Evolutionary conservation across 2,888 invertebrate species (phyloP).

Genomic region (Ormyrus nitidulus): DNA sequence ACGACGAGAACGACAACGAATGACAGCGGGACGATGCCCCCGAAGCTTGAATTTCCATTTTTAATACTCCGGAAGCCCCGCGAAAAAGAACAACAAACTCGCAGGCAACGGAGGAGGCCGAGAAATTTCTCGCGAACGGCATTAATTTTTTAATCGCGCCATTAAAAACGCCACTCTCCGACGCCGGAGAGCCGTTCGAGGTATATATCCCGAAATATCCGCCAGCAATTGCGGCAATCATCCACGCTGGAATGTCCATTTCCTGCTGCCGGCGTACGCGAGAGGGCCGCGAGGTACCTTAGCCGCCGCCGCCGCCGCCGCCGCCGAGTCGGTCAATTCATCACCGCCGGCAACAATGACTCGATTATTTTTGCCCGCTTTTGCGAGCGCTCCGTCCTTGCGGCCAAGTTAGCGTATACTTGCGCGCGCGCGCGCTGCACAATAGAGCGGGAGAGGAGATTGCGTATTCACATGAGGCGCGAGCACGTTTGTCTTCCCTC

Average conservation of each 20-base stretch:
- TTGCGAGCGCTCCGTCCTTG: constrained; percentile 28
- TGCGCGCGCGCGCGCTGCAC: neutral
- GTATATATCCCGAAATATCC: constrained; percentile 19
- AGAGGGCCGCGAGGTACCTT: too few species aligned
- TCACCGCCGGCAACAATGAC: constrained; percentile 41
- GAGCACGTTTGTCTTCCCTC: constrained; percentile 2
- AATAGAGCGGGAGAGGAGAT: neutral
- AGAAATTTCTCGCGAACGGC: too few species aligned
- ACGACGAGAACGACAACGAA: constrained; percentile 73
- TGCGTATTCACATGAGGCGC: constrained; percentile 13
- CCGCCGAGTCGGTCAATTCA: constrained; percentile 30
- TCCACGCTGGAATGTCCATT: constrained; percentile 42
- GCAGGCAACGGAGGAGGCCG: too few species aligned
- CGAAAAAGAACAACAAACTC: too few species aligned
- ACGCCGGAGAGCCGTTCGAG: too few species aligned
- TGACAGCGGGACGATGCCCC: constrained; percentile 54
- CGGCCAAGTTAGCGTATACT: neutral
- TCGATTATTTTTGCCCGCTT: constrained; percentile 39
- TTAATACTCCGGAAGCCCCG: too few species aligned
- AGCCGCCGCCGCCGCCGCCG: neutral
- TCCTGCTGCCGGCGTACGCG: constrained; percentile 14
- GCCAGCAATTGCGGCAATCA: constrained; percentile 36
- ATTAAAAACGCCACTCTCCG: too few species aligned
- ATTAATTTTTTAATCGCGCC: too few species aligned
- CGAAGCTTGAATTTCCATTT: neutral